Base-by-base conservation (phyloP, 53 echinoderm and acorn worm species). In the Glandiceps talaboti region DNA sequence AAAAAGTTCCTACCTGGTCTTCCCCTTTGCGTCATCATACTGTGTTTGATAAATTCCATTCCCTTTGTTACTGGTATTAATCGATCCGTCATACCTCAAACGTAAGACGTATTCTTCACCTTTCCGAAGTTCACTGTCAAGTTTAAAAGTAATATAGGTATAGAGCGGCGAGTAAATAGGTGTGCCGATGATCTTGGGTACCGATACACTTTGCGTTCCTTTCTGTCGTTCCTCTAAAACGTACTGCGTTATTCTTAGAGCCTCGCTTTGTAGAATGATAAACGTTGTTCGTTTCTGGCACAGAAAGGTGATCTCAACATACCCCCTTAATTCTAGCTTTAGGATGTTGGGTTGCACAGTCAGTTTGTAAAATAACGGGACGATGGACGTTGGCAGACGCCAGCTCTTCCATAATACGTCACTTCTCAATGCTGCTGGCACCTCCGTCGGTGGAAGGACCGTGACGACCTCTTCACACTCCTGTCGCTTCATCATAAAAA, bases 181-280 rank as follows among this genome's bases (percentile, higher is more conserved):
- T 45, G 6, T 45, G 64, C 64, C 64, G 20, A 45, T 20, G 64
- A 45, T 45, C 64, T 45, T 20, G 6, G 64, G 64, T 20, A 20
- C 20, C 6, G 6, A 6, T 6, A 20, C 6, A 20, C 20, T 45
- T 45, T 20, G 6, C n/a, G n/a, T n/a, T n/a, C n/a, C n/a, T 45
- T 45, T 45, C 20, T 20, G 64, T 20, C 64, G 64, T 12, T 20
- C 20, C 20, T 45, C 64, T 20, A 45, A 20, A 6, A 12, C 76
- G 1, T 81, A 73, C 14, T 64, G 29, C 30, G 80, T 77, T 76
- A 85, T 83, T 73, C 85, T 79, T 31, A 89, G 74, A 28, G 78
- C 89, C 30, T 86, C 79, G 32, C 83, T 86, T 82, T 94, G 94
- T 1, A 94, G 80, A 73, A 94, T 76, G 30, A 94, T 88, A 73